phyloP scores from a whole-genome alignment of 2,113 vertebrate species.

The Rissa tridactyla region DNA sequence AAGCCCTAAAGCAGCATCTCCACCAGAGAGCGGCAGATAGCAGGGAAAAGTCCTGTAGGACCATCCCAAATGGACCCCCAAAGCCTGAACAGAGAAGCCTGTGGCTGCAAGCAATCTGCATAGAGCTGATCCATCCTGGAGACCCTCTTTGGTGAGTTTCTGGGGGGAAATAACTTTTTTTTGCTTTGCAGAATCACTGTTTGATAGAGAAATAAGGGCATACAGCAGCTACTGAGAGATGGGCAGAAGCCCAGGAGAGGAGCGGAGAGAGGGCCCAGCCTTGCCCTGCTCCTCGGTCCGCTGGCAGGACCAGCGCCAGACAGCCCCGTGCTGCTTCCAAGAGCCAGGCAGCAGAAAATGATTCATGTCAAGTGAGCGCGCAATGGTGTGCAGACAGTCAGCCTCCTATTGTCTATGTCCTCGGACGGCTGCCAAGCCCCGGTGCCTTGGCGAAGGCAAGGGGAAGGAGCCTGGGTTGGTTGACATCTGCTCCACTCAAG shows the following conservation, averaged over 20 bases:
- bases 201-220: neutral
- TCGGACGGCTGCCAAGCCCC: constrained; percentile 61
- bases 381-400: constrained; percentile 9
- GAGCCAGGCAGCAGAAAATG: neutral
- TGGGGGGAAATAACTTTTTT: neutral
- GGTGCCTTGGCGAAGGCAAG: neutral
- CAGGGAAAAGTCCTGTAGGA: neutral
- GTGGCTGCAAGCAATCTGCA: accelerated
- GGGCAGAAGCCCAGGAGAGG: neutral
- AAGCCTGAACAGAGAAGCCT: neutral
- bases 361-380: neutral
- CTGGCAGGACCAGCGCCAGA: neutral
- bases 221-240: neutral
- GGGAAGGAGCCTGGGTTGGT: constrained; percentile 29
- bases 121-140: neutral
- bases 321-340: neutral
- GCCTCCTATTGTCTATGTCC: constrained; percentile 64
- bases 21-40: neutral
- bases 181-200: neutral
- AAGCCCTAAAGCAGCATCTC: neutral
- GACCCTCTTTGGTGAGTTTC: neutral
- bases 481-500: constrained; percentile 61
- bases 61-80: neutral
- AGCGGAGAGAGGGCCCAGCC: neutral
- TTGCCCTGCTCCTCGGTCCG: neutral